Conservation (phyloP, 2,888 invertebrate species). For the Drosophila formosana region DNA sequence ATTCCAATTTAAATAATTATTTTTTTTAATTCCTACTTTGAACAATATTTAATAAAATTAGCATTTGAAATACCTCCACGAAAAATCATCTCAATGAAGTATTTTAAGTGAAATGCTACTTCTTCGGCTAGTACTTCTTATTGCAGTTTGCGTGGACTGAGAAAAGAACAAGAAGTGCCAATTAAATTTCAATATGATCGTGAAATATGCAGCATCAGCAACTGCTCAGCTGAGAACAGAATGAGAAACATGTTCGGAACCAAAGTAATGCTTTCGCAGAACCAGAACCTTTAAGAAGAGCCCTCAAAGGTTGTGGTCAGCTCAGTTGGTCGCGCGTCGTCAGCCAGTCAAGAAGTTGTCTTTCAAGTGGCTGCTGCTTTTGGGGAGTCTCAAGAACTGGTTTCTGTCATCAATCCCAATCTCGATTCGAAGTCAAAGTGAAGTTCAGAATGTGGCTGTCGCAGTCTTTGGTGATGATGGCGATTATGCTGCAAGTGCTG, state of each 20-base stretch:
- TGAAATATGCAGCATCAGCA: conserved; percentile 9
- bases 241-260: conserved; percentile 8
- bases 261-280: conserved; percentile 11
- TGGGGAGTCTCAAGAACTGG: conserved; percentile 43
- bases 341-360: conserved; percentile 45
- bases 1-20: no score
- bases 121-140: background rate
- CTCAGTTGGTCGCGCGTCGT: conserved; percentile 57
- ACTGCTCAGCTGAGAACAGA: background rate
- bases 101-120: no score
- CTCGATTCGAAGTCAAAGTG: conserved; percentile 10
- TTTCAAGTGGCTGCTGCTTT: background rate
- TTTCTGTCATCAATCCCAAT: conserved; percentile 44
- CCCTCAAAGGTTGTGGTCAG: conserved; percentile 36
- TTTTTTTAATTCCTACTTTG: no score
- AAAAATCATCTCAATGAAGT: no score
- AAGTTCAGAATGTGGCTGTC: conserved; percentile 45
- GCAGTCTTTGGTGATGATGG: conserved; percentile 38
- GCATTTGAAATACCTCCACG: no score
- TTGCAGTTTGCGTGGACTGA: background rate
- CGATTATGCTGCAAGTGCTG: conserved; percentile 34
- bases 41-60: no score
- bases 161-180: conserved; percentile 6
- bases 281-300: conserved; percentile 66
- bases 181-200: conserved; percentile 11